Evolutionary conservation across 2,113 vertebrate species (phyloP), one percentile per base, ranked within the genome.

Genomic region (Porphyrio hochstetteri): DNA sequence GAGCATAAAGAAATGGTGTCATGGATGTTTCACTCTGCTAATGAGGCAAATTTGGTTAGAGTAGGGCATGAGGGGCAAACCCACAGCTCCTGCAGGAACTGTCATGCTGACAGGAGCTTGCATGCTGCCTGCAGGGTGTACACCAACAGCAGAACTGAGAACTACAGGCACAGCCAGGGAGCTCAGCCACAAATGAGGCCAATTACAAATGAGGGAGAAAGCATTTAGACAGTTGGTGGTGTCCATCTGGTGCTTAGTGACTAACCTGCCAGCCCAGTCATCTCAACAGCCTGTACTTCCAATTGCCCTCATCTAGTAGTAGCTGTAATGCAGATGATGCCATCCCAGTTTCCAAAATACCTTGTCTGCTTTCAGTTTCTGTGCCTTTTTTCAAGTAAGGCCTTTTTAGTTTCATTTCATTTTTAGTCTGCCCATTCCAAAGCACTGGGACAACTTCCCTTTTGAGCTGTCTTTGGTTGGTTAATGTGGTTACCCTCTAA

Each of bases 191-290:
- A 94, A 68, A 20, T 57, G 6, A 85, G 33, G 59, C 82, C 44
- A 78, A 82, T 94, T 93, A 70, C 77, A 86, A 95, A 80, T 59
- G 81, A 84, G 84, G 18, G n/a, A 86, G 61, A 95, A 86, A 92
- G 63, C 19, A 48, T 85, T 96, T 94, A 85, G 53, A 24, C 23
- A 64, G 87, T 31, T 76, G 86, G 70, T 84, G 77, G 61, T 85
- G 83, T 64, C 92, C 90, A 78, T 92, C 85, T 92, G 93, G 61
- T 64, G 48, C 31, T 36, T 35, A 67, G 48, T 36, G 25, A 84
- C 50, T 38, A 76, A 79, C 5, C 36, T 78, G 40, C 48, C 69
- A 82, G 56, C 25, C 56, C 68, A 55, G 40, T 86, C 25, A 33
- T 52, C 74, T 46, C 5, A 2, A 53, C 63, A 81, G 68, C 12